Evolutionary conservation across 2,797 vertebrate genomes (phyloP).

Genomic region (Muraenolepis orangiensis): DNA sequence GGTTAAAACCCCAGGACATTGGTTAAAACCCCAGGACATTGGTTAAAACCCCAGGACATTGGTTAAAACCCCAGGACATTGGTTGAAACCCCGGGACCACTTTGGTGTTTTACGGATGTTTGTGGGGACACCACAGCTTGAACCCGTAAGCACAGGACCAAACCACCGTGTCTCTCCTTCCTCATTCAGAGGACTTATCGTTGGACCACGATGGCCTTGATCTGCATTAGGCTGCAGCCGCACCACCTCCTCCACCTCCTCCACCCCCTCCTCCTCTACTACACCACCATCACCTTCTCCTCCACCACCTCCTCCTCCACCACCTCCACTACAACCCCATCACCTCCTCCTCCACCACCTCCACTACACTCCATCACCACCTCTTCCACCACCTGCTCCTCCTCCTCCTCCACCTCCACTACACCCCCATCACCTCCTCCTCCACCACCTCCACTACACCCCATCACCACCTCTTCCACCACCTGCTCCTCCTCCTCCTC

Average conservation of each 20-base stretch:
- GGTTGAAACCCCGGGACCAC: too few relatives aligned
- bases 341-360: conserved; percentile 8
- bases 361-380: too few relatives aligned
- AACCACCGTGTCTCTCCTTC: neutral
- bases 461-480: conserved; percentile 10
- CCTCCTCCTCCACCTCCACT: conserved; percentile 4
- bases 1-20: too few relatives aligned
- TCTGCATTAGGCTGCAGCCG: neutral
- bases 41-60: too few relatives aligned
- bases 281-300: conserved; percentile 10
- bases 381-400: conserved; percentile 15
- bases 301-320: conserved; percentile 9
- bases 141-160: too few relatives aligned
- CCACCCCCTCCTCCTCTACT: conserved; percentile 9
- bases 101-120: too few relatives aligned
- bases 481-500: conserved; percentile 4
- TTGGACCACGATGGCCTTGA: neutral
- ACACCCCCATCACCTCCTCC: too few relatives aligned
- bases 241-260: conserved; percentile 1
- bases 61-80: too few relatives aligned
- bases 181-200: neutral
- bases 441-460: neutral
- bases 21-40: too few relatives aligned
- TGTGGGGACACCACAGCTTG: too few relatives aligned
- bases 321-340: too few relatives aligned